Conservation (phyloP, 2,797 vertebrate genomes). For the Threskiornis aethiopicus region DNA sequence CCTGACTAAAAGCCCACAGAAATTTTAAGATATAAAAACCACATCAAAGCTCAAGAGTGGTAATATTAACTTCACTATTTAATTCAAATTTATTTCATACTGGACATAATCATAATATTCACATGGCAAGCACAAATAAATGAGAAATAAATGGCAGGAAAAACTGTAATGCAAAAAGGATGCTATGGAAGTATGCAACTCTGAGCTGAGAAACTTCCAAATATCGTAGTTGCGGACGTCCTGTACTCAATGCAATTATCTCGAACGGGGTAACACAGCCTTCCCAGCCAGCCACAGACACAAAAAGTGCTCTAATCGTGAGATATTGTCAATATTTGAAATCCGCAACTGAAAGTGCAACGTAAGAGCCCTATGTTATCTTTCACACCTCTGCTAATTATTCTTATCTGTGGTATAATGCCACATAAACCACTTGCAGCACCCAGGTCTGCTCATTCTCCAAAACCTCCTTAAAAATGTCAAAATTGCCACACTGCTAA, state of each 20-base stretch:
- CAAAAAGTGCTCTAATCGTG: not conserved
- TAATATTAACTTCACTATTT: not conserved
- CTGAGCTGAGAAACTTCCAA: not conserved
- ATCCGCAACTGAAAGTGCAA: not conserved
- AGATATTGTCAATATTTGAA: not conserved
- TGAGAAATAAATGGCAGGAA: not conserved
- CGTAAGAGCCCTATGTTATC: not conserved
- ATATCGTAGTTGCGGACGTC: fast-evolving
- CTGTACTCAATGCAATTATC: no score
- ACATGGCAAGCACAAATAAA: not conserved
- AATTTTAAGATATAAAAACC: not conserved
- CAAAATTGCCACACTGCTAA: not conserved
- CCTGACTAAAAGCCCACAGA: not conserved
- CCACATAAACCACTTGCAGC: not conserved
- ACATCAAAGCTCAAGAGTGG: not conserved
- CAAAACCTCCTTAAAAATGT: not conserved
- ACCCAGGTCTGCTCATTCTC: not conserved
- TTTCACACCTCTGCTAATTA: not conserved
- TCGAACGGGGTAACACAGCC: not conserved
- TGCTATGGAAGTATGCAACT: fast-evolving
- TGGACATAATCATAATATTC: not conserved
- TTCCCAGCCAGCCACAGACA: not conserved
- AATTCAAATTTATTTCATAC: not conserved
- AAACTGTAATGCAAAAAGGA: not conserved
- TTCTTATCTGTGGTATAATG: not conserved